A percentile compares a stretch with the other conserved stretches of the same genome.
These are phyloP conservation scores for Hippopotamyrus pictus DNA, from an alignment of 2,797 vertebrate genomes.

Conservation along the genomic window DNA sequence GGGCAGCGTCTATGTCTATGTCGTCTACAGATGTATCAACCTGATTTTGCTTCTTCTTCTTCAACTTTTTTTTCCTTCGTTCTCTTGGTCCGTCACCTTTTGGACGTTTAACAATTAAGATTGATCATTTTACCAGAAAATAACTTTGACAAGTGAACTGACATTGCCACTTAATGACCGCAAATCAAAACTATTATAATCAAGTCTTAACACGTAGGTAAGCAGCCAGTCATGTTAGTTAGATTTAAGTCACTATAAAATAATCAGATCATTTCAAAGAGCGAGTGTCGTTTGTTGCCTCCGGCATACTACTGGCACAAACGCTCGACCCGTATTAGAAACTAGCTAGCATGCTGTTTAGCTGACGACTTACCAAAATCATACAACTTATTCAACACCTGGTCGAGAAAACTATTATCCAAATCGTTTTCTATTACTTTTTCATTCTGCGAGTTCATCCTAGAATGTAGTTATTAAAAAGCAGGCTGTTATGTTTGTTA, in stretches of 20 bases:
- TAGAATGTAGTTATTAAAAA: background rate
- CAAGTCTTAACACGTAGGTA: background rate
- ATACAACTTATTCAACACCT: conserved; percentile 57
- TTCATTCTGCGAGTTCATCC: background rate
- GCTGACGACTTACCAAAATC: conserved; percentile 60
- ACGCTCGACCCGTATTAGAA: background rate
- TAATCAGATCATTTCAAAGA: background rate
- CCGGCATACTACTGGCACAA: background rate
- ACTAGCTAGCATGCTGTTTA: background rate
- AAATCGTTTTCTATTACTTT: conserved; percentile 13
- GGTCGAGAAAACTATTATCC: conserved; percentile 51
- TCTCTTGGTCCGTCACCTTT: conserved; percentile 52
- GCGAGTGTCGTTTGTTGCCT: background rate
- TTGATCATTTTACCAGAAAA: background rate
- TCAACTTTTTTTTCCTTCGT: conserved; percentile 39
- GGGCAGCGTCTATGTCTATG: background rate
- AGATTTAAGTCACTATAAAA: background rate
- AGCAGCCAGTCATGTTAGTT: background rate
- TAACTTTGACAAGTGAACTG: background rate
- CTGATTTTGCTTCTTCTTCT: conserved; percentile 16
- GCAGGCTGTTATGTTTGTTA: background rate
- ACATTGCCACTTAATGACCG: background rate
- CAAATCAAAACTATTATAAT: background rate
- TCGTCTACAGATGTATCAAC: conserved; percentile 19
- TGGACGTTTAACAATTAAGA: background rate